These are phyloP conservation scores for Lycorma delicatula DNA, from an alignment of 1,140 invertebrate species.

Conservation along the genomic window DNA sequence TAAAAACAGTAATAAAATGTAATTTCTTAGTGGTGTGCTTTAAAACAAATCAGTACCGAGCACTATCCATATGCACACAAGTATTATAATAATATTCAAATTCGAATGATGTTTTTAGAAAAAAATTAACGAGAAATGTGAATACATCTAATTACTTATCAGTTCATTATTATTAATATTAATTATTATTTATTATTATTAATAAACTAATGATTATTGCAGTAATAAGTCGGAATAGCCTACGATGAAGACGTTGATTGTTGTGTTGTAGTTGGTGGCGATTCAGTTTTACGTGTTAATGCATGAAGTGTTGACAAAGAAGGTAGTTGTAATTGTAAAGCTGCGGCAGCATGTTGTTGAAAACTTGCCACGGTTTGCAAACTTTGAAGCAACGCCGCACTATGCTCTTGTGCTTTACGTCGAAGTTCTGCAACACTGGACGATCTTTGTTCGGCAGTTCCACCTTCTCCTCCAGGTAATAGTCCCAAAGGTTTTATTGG, in stretches of 20 bases:
- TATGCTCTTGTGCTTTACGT: constrained; percentile 84
- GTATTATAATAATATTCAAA: too few relatives aligned
- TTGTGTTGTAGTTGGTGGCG: constrained; percentile 12
- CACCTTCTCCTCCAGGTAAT: constrained; percentile 1
- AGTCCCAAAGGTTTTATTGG: constrained; percentile 51
- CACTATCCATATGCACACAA: too few relatives aligned
- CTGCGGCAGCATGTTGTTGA: constrained; percentile 37
- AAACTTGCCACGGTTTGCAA: constrained; percentile 48
- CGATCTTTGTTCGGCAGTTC: constrained; percentile 48
- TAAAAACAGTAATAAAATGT: too few relatives aligned
- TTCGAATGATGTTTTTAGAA: too few relatives aligned
- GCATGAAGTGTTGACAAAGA: constrained; percentile 37
- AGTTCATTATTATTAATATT: too few relatives aligned
- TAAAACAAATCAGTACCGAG: too few relatives aligned
- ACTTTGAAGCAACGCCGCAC: constrained; percentile 69
- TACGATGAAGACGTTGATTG: neutral
- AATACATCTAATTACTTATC: too few relatives aligned
- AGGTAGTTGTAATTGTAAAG: constrained; percentile 41
- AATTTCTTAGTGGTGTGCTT: too few relatives aligned
- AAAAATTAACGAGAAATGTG: too few relatives aligned
- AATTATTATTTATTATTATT: too few relatives aligned
- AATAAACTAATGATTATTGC: too few relatives aligned
- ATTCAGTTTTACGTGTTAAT: constrained; percentile 25
- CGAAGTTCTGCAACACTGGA: constrained; percentile 77
- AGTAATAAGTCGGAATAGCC: too few relatives aligned